A percentile compares a stretch with the other conserved stretches of the same genome.
phyloP scores from a whole-genome alignment of 1,140 invertebrate species.

The Drosophila ogumai region DNA sequence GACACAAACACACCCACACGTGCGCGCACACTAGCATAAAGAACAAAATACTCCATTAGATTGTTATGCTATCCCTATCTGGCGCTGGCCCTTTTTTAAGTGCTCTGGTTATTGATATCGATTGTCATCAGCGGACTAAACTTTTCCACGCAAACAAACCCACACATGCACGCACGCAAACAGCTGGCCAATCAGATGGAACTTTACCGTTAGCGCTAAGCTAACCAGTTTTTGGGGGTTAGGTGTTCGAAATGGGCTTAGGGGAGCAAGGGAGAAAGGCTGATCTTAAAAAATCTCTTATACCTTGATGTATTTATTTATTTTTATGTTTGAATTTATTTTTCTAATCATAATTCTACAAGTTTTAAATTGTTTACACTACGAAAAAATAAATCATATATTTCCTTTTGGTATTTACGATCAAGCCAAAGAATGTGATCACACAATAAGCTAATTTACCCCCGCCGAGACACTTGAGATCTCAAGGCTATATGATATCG shows the following conservation, averaged over 20 bases:
- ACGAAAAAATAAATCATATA: neutral
- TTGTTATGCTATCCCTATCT: conserved; percentile 11
- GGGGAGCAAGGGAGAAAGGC: neutral
- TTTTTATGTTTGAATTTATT: neutral
- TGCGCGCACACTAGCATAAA: neutral
- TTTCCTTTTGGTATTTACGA: neutral
- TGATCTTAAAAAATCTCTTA: neutral
- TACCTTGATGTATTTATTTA: neutral
- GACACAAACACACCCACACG: neutral
- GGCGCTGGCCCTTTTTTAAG: conserved; percentile 29
- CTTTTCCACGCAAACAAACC: conserved; percentile 30
- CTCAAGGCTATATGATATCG: conserved; percentile 18
- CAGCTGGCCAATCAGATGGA: conserved; percentile 19
- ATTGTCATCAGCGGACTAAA: conserved; percentile 26
- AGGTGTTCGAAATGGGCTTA: neutral
- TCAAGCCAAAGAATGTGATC: neutral
- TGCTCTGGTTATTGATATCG: conserved; percentile 44
- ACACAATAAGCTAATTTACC: neutral
- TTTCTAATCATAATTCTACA: too few relatives aligned
- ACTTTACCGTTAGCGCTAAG: conserved; percentile 10
- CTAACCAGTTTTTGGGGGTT: conserved; percentile 12
- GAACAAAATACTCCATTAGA: conserved; percentile 13
- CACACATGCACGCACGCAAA: conserved; percentile 20
- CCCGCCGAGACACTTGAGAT: conserved; percentile 11
- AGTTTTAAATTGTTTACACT: neutral